phyloP scores from a whole-genome alignment of 2,888 invertebrate genomes.

The Diarsia rubi region DNA sequence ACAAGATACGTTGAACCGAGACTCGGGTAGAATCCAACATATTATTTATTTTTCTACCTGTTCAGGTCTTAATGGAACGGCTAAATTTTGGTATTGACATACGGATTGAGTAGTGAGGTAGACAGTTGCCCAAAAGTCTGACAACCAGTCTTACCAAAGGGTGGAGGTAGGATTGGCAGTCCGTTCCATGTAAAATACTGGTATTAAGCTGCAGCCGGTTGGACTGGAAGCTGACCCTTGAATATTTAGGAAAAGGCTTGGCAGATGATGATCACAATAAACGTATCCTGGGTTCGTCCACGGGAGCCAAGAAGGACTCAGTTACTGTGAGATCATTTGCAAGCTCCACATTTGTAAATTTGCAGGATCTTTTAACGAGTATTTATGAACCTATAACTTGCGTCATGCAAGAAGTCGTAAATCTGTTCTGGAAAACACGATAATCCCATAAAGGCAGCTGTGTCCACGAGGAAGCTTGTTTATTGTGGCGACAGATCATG shows the following conservation, averaged over 20 bases:
- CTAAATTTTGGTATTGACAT: too few relatives aligned
- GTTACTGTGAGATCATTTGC: neutral
- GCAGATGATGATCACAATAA: neutral
- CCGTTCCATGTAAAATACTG: too few relatives aligned
- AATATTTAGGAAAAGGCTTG: too few relatives aligned
- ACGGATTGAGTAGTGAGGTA: too few relatives aligned
- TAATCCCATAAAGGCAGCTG: neutral
- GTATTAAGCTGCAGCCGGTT: too few relatives aligned
- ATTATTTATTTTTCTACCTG: too few relatives aligned
- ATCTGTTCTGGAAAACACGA: conserved; percentile 25
- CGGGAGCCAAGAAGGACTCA: neutral
- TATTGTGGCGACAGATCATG: neutral
- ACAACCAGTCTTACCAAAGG: too few relatives aligned
- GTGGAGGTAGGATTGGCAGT: too few relatives aligned
- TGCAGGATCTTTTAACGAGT: neutral
- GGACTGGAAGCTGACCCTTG: too few relatives aligned
- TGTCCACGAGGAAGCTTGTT: neutral
- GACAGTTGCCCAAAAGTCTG: too few relatives aligned
- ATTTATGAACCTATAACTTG: neutral
- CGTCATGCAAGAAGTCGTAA: neutral
- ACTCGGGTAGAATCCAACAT: too few relatives aligned
- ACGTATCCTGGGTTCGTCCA: neutral
- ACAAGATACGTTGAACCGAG: neutral
- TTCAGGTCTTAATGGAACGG: too few relatives aligned
- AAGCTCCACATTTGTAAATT: neutral